Evolutionary conservation across 2,888 invertebrate genomes (phyloP), one percentile per base, ranked within the genome.

Genomic region (Artemia sinica): DNA sequence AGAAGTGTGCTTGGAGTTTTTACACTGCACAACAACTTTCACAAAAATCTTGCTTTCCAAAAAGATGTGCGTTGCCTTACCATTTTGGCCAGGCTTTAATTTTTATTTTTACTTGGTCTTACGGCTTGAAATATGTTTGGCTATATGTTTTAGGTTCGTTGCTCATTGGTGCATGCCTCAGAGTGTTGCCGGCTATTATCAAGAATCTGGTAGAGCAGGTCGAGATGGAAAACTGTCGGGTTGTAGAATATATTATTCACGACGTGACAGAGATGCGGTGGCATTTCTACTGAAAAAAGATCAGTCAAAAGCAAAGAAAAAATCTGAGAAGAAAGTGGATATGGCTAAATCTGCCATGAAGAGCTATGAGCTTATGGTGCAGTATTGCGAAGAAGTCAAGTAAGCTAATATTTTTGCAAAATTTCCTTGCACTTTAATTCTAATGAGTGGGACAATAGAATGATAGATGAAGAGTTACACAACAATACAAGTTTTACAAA

Each of bases 121-220:
- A 28, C 4, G 28, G 28, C 28, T 28, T 28, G 28, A 28, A 28
- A 28, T 28, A 28, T 28, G 28, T 28, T 28, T 28, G 28, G 28
- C 28, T 10, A 28, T 14, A 49, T 12, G 14, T 66, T 50, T n/a
- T 74, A 89, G 95, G 72, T 91, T 93, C 77, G 97, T 98, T 3
- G 86, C 89, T 8, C 97, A 98, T 79, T 98, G 96, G 97, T 91
- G 91, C 48, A 83, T 93, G 51, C 91, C 97, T 0, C 91, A 94
- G 77, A 92, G 90, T 75, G 88, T 97, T 68, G 92, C 96, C 0
- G 91, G 89, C 0, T 98, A 94, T 78, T 98, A 98, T 77, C 86
- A 95, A 82, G 95, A 96, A 80, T 91, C 92, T 0, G 95, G 95
- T 1, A 82, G 97, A 75, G 97, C 97, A 11, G 98, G 98, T 0